phyloP scores from a whole-genome alignment of 2,797 vertebrate genomes.

The Orientallactaga sibirica region DNA sequence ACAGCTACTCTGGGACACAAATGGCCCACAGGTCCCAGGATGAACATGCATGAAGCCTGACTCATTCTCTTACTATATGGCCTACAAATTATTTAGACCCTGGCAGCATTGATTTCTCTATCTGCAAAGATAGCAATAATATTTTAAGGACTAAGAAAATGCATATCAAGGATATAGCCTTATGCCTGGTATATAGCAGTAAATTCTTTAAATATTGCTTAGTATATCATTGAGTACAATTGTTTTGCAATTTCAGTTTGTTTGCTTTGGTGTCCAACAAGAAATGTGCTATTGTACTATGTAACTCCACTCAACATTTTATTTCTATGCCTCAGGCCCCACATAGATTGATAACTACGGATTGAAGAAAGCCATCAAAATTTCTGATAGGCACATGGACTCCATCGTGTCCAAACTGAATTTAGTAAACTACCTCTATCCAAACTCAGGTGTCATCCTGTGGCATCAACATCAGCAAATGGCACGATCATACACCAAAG shows the following conservation, averaged over 20 bases:
- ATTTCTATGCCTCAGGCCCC: conserved; percentile 48
- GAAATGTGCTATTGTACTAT: conserved; percentile 46
- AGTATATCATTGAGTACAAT: neutral
- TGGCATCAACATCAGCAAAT: neutral
- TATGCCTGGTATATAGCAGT: neutral
- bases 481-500: neutral
- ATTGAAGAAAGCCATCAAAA: neutral
- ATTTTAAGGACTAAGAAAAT: conserved; percentile 38
- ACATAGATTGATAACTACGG: neutral
- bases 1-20: too few relatives aligned
- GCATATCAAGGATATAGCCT: neutral
- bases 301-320: neutral
- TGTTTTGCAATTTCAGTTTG: conserved; percentile 37
- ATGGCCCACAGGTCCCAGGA: too few relatives aligned
- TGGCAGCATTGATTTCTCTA: neutral
- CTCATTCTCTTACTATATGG: neutral
- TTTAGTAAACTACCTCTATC: neutral
- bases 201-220: conserved; percentile 35
- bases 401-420: neutral
- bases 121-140: conserved; percentile 34
- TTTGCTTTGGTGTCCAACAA: conserved; percentile 32
- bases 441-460: neutral
- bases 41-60: too few relatives aligned
- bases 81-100: neutral
- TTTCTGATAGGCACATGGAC: conserved; percentile 30